Evolutionary conservation across 2,888 invertebrate species (phyloP).

Genomic region (Isoperla grammatica): DNA sequence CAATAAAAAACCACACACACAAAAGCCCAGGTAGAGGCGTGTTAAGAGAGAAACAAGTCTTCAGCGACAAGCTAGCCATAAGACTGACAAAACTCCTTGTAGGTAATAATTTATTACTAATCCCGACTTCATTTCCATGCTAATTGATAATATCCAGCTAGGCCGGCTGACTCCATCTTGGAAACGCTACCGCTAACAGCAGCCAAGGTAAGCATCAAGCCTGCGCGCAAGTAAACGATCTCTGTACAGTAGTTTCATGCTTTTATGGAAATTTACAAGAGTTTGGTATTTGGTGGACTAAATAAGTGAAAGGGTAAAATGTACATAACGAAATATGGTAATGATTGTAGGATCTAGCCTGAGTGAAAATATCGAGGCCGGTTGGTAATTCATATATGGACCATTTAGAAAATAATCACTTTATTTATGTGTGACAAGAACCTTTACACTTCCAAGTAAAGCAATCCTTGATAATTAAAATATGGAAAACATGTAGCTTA

Average conservation of each 20-base stretch:
- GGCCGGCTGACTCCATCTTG: background rate
- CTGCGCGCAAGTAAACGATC: background rate
- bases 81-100: constrained; percentile 20
- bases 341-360: no score
- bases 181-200: background rate
- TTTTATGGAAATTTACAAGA: constrained; percentile 1
- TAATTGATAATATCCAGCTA: constrained; percentile 27
- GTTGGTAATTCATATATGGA: no score
- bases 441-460: no score
- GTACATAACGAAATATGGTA: no score
- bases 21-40: background rate
- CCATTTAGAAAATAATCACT: no score
- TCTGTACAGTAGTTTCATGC: background rate
- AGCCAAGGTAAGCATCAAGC: background rate
- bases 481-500: no score
- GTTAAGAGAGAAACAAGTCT: background rate
- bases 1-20: background rate
- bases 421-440: no score
- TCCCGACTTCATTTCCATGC: constrained; percentile 28
- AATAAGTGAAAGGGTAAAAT: no score
- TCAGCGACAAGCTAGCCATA: background rate
- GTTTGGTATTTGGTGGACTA: background rate
- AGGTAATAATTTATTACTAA: constrained; percentile 26
- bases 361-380: no score
- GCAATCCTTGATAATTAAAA: no score